Evolutionary conservation across 1,140 invertebrate genomes (phyloP).

Genomic region (Myzus persicae): DNA sequence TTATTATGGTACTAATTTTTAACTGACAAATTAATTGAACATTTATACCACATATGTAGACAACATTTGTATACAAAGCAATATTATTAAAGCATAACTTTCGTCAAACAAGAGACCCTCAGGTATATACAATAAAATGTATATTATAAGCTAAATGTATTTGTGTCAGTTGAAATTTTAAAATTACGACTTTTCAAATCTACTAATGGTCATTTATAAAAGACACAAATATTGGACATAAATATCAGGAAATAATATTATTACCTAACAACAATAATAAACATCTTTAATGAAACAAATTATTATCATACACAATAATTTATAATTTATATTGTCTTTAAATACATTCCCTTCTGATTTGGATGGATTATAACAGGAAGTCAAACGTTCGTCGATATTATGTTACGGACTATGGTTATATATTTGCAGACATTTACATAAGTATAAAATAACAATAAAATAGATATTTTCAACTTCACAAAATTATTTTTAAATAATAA

Average conservation of each 20-base stretch:
- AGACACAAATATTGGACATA: background rate
- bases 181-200: background rate
- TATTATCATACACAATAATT: background rate
- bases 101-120: background rate
- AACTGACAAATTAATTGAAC: constrained; percentile 53
- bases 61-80: constrained; percentile 16
- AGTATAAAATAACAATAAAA: background rate
- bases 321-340: background rate
- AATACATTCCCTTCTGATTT: background rate
- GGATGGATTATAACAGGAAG: background rate
- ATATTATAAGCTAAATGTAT: background rate
- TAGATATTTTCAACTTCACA: background rate
- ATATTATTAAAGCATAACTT: constrained; percentile 38
- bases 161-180: background rate
- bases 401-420: background rate
- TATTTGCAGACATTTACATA: background rate
- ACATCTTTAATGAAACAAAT: background rate
- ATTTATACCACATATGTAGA: constrained; percentile 28
- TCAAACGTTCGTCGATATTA: background rate
- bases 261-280: background rate
- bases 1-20: constrained; percentile 56
- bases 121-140: background rate
- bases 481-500: background rate
- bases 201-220: background rate
- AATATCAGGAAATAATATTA: background rate